Conservation (phyloP, 2,888 invertebrate species). For the Gymnoscelis rufifasciata region DNA sequence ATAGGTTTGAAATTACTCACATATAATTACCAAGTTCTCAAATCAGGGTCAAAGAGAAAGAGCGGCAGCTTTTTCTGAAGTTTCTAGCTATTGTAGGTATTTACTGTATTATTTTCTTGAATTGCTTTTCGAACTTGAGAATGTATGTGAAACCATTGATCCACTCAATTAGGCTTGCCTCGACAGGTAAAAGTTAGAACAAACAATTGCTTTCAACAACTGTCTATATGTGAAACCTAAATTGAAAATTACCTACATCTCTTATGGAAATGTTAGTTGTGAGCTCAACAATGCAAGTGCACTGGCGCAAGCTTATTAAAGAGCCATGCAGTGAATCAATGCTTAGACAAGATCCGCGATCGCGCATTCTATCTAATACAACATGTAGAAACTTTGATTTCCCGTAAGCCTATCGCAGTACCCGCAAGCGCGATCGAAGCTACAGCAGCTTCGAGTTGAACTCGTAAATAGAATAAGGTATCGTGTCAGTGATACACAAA, state of each 20-base stretch:
- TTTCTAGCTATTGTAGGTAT: not conserved
- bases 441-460: slow-evolving; percentile 50
- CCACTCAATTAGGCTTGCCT: not conserved
- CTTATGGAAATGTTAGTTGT: no score
- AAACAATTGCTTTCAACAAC: not conserved
- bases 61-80: not conserved
- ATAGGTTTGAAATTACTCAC: not conserved
- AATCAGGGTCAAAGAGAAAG: not conserved
- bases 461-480: slow-evolving; percentile 66
- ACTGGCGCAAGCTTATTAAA: not conserved
- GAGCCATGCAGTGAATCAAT: slow-evolving; percentile 3
- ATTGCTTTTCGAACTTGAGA: not conserved
- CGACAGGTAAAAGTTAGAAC: not conserved
- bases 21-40: not conserved
- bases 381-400: slow-evolving; percentile 11
- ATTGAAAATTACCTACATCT: no score
- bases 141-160: not conserved
- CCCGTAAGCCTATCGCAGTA: slow-evolving; percentile 16
- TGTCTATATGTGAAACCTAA: no score
- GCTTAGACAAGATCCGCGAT: slow-evolving; percentile 7
- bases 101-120: not conserved
- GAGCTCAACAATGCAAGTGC: no score
- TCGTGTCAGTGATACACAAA: slow-evolving; percentile 60
- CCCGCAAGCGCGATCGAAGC: slow-evolving; percentile 17
- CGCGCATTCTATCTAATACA: slow-evolving; percentile 9